Percentiles rank a stretch among this genome's conserved stretches.
These are phyloP conservation scores for Druceiella hillmani DNA, from an alignment of 2,888 invertebrate species.

Conservation along the genomic window DNA sequence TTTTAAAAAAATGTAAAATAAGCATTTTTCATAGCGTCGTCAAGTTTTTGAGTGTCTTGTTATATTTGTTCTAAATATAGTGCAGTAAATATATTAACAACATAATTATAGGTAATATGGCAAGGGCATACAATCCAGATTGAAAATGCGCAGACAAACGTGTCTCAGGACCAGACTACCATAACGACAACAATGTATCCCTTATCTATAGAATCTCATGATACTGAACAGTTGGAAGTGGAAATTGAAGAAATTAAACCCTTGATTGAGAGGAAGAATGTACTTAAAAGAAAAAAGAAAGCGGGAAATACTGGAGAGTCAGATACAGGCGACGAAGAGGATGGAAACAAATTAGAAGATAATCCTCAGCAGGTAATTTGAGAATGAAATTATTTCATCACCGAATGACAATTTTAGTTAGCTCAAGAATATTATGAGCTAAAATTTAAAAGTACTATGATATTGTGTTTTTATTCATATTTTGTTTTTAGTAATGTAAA, in stretches of 20 bases:
- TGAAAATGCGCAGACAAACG: slow-evolving; percentile 44
- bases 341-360: slow-evolving; percentile 64
- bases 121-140: slow-evolving; percentile 62
- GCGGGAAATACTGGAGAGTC: too few relatives aligned
- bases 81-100: slow-evolving; percentile 7
- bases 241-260: slow-evolving; percentile 35
- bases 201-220: slow-evolving; percentile 33
- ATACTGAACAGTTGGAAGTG: slow-evolving; percentile 36
- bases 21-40: background rate
- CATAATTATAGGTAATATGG: slow-evolving; percentile 55
- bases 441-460: too few relatives aligned
- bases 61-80: slow-evolving; percentile 9
- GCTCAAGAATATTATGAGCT: too few relatives aligned
- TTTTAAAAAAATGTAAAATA: too few relatives aligned
- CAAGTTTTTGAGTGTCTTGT: background rate
- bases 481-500: too few relatives aligned
- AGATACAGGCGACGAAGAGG: slow-evolving; percentile 43
- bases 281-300: too few relatives aligned
- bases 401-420: too few relatives aligned
- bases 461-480: too few relatives aligned
- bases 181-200: too few relatives aligned
- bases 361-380: slow-evolving; percentile 52
- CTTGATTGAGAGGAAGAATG: slow-evolving; percentile 45
- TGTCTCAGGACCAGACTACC: too few relatives aligned
- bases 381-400: background rate